phyloP scores from a whole-genome alignment of 2,888 invertebrate genomes.

The Zele albiditarsus region DNA sequence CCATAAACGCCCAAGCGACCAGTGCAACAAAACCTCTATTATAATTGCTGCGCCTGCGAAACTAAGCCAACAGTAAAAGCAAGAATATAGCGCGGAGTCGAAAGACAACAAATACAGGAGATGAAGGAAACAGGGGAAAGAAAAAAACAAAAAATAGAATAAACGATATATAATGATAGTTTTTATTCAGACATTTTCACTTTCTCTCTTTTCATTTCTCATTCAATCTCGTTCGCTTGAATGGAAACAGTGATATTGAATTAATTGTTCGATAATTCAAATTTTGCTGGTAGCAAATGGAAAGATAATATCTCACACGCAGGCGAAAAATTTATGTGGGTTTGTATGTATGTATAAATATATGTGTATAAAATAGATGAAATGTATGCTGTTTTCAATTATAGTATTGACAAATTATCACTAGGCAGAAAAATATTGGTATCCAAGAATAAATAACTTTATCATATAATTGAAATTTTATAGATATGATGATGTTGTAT shows the following conservation, averaged over 20 bases:
- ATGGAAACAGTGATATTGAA: neutral
- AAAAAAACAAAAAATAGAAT: neutral
- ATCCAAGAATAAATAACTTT: too few species aligned
- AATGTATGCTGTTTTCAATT: too few species aligned
- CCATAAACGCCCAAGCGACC: slow-evolving; percentile 39
- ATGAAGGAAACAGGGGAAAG: neutral
- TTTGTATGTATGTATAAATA: neutral
- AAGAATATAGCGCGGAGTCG: neutral
- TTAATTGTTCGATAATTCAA: neutral
- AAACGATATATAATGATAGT: too few species aligned
- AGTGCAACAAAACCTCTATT: slow-evolving; percentile 35
- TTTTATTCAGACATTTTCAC: too few species aligned
- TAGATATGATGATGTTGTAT: too few species aligned
- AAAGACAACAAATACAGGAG: neutral
- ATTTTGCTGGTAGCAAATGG: neutral
- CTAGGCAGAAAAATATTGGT: too few species aligned
- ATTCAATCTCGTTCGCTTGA: neutral
- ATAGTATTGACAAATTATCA: too few species aligned
- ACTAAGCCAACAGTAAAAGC: slow-evolving; percentile 26
- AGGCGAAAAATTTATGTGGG: too few species aligned
- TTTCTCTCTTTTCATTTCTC: too few species aligned
- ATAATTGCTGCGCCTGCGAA: slow-evolving; percentile 37
- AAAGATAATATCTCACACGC: neutral
- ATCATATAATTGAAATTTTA: too few species aligned
- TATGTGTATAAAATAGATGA: too few species aligned